A percentile compares a stretch with the other conserved stretches of the same genome.
Evolutionary conservation across 2,888 invertebrate genomes (phyloP).

Genomic region (Lasioglossum malachurum): DNA sequence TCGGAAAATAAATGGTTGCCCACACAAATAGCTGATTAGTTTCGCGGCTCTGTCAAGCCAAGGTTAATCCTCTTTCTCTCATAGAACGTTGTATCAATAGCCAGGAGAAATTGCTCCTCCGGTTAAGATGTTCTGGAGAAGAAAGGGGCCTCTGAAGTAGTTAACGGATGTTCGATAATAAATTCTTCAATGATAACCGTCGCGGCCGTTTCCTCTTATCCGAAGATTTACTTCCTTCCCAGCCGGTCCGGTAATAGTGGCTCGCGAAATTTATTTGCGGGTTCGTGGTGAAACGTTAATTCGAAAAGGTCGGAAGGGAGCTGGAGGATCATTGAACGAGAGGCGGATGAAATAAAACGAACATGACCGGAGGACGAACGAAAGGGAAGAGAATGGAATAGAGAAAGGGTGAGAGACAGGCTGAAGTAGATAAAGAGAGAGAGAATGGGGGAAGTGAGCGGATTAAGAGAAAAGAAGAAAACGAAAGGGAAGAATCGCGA

Average conservation of each 20-base stretch:
- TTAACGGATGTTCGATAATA: conserved; percentile 55
- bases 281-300: conserved; percentile 73
- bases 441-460: background rate
- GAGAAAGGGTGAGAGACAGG: background rate
- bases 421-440: background rate
- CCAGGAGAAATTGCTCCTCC: background rate
- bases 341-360: conserved; percentile 49
- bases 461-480: conserved; percentile 31
- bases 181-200: conserved; percentile 68
- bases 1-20: background rate
- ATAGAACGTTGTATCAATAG: background rate
- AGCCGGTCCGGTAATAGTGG: conserved; percentile 62
- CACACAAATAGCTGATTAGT: conserved; percentile 4
- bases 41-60: background rate
- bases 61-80: background rate
- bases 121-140: conserved; percentile 15
- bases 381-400: conserved; percentile 25
- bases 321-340: conserved; percentile 54
- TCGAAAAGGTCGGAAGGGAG: conserved; percentile 65
- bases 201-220: conserved; percentile 65
- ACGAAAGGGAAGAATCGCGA: conserved; percentile 30
- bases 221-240: conserved; percentile 68
- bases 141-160: conserved; percentile 19
- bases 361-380: conserved; percentile 3
- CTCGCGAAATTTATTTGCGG: conserved; percentile 71